Base-by-base conservation (phyloP, 2,113 vertebrate species). In the Mustela nigripes region DNA sequence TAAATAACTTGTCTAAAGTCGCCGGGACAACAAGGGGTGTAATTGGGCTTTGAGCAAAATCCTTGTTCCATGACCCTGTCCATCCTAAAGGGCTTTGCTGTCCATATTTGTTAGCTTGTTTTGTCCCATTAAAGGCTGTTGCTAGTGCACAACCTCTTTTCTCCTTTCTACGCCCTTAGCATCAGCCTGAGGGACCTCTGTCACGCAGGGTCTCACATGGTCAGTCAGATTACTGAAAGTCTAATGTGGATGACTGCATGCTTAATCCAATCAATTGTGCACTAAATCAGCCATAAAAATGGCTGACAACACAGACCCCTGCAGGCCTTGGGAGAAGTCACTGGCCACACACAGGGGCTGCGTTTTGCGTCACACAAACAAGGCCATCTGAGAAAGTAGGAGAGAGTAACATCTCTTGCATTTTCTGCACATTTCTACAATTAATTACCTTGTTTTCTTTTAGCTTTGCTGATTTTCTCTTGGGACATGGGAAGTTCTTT, bases 181-280 rank as follows among this genome's bases (percentile, higher is more conserved):
- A 3, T 48, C 67, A 88, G 78, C n/a, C 80, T 31, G 9, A 87
- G 91, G 56, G 79, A n/a, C 53, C 16, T 33, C 2, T n/a, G 67
- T 56, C 62, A 48, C 31, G n/a, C 60, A n/a, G 62, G 39, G 73
- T 58, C 53, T 50, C 42, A 31, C 50, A n/a, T 31, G 91, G 53
- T 92, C 92, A 83, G 79, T 67, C 50, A 31, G 93, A 91, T 88
- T 36, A 82, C 58, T 96, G 39, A 50, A 76, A 36, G 71, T 81
- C 95, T 95, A 65, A 79, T 95, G 74, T 96, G 83, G 67, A 78
- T 39, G 50, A 12, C 62, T 63, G 78, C 73, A 65, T 45, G 48
- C 89, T 91, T 98, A 96, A 96, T 93, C n/a, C 58, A 95, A 96
- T 97, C 82, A 96, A 69, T 67, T 45, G 67, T 92, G 56, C 53